These are phyloP conservation scores for Mizuhopecten yessoensis DNA, from an alignment of 1,140 invertebrate species.

Conservation along the genomic window DNA sequence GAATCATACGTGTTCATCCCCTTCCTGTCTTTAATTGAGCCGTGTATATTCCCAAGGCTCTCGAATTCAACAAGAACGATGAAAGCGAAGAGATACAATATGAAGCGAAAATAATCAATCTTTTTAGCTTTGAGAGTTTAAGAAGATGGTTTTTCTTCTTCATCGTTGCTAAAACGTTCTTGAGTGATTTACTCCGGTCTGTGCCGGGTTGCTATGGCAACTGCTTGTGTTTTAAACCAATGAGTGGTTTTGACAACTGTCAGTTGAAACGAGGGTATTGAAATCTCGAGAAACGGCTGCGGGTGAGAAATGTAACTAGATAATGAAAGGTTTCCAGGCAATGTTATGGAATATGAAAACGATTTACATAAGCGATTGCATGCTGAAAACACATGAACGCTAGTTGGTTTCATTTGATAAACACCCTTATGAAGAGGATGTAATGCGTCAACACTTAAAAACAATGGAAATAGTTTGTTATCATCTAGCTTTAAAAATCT, in stretches of 20 bases:
- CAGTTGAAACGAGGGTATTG: slow-evolving; percentile 5
- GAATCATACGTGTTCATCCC: not conserved
- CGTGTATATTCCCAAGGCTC: slow-evolving; percentile 3
- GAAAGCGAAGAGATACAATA: not conserved
- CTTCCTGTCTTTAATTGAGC: not conserved
- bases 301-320: not conserved
- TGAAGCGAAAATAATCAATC: slow-evolving; percentile 28
- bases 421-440: not conserved
- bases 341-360: not conserved
- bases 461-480: no score
- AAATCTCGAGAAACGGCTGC: not conserved
- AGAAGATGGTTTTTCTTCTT: slow-evolving; percentile 18
- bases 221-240: not conserved
- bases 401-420: not conserved
- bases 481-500: no score
- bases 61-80: slow-evolving; percentile 10
- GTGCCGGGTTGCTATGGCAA: slow-evolving; percentile 5
- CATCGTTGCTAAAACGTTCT: not conserved
- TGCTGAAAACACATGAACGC: not conserved
- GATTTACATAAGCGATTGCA: not conserved
- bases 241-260: slow-evolving; percentile 4
- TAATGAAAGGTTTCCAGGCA: not conserved
- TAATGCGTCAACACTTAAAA: no score
- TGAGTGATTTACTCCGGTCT: not conserved
- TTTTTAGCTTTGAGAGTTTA: slow-evolving; percentile 29